Base-by-base conservation (phyloP, 2,888 invertebrate genomes). In the Pasiphila rectangulata region DNA sequence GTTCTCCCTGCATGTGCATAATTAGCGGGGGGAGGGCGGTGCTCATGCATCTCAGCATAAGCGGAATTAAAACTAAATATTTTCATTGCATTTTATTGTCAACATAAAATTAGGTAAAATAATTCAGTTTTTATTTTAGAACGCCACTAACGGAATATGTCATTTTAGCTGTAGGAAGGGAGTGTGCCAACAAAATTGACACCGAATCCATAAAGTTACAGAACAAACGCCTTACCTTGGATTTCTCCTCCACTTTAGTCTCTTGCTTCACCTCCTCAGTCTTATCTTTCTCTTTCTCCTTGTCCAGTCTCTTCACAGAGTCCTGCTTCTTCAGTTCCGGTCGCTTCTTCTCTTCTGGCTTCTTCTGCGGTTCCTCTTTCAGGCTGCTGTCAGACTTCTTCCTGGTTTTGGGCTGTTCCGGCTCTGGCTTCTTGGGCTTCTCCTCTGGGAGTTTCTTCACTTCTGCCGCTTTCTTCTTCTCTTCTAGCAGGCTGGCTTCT, bases 371-470 rank as follows among this genome's bases (percentile, higher is more conserved):
- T 49, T 88, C 87, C 2, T 87, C 87, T 61, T 85, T 86, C 25
- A 83, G 64, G 42, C 83, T 83, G 1, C 86, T 76, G 60, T 88
- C 87, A 0, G 86, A 83, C 50, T 85, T 87, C 62, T 86, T 86
- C 17, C 85, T 67, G 1, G 75, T 53, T 55, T 85, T 87, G 0
- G 69, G 68, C 34, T 72, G 76, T 12, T 49, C 53, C 9, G 59
- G 37, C 17, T 57, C 27, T 10, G 64, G 63, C 38, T 79, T 79
- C 36, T 72, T 75, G 6, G 69, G 57, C 32, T 73, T 68, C 1
- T 83, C 83, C 17, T 80, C 83, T 1, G 17, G 23, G 1, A 10
- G 38, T 32, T 45, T 44, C 13, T 49, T 49, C 0, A 19, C 16
- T 21, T 49, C 49, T 19, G 20, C 7, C 0, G 20, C 7, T 29